Percentiles rank a stretch among this genome's conserved stretches.
Evolutionary conservation across 2,888 invertebrate genomes (phyloP).

Genomic region (Dynastes maya): DNA sequence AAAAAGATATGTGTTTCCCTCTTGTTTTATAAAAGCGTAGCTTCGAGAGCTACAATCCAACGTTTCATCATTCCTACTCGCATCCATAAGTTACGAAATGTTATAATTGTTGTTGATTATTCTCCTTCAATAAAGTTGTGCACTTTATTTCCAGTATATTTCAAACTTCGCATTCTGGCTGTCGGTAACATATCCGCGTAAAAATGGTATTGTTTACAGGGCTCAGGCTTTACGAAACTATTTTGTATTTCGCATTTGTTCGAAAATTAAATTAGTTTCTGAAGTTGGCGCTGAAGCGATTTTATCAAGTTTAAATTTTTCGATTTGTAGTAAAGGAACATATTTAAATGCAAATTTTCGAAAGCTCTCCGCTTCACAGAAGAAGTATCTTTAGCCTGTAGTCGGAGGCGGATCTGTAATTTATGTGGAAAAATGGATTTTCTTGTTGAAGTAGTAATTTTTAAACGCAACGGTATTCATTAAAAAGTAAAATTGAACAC

Average conservation of each 20-base stretch:
- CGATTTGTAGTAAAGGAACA: constrained; percentile 34
- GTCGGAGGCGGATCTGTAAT: neutral
- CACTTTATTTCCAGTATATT: neutral
- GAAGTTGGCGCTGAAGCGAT: constrained; percentile 7
- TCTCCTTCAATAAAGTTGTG: neutral
- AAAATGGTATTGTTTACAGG: neutral
- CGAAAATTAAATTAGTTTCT: constrained; percentile 34
- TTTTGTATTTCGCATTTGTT: constrained; percentile 33
- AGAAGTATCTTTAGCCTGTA: neutral
- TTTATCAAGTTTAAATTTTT: constrained; percentile 36
- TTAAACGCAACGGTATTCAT: neutral
- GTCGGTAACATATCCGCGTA: neutral
- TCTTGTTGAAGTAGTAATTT: neutral
- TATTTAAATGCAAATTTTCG: constrained; percentile 35
- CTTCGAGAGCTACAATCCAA: neutral
- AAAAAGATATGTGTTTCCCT: neutral
- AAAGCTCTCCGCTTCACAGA: constrained; percentile 14
- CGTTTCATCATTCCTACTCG: neutral
- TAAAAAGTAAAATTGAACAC: too few relatives aligned
- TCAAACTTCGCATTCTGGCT: neutral
- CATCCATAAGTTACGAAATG: neutral
- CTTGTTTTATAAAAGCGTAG: neutral
- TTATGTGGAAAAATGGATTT: neutral
- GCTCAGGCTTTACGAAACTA: neutral
- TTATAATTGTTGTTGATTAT: neutral